These are phyloP conservation scores for Percopsis transmontana DNA, from an alignment of 2,113 vertebrate species.

Conservation along the genomic window DNA sequence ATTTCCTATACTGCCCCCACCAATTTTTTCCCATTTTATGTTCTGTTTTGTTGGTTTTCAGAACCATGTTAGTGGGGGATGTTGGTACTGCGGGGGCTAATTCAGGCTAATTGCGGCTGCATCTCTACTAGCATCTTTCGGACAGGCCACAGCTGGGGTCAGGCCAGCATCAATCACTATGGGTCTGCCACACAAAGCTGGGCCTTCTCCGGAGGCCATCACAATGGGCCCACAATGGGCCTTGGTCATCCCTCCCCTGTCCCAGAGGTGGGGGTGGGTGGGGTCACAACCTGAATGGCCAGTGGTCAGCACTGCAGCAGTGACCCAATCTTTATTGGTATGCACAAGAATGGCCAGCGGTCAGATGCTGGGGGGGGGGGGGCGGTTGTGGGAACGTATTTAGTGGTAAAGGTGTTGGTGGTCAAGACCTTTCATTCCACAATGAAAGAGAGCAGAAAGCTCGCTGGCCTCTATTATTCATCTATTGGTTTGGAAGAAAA, in stretches of 20 bases:
- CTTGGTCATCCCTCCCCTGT: conserved; percentile 7
- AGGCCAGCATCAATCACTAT: conserved; percentile 65
- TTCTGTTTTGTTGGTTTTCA: not conserved
- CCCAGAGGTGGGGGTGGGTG: conserved; percentile 58
- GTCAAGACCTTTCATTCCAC: not conserved
- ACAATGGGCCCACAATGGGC: conserved; percentile 57
- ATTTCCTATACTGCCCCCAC: too few species aligned
- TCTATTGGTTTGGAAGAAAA: not conserved
- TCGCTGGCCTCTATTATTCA: not conserved
- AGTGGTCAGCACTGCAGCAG: conserved; percentile 52
- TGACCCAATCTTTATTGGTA: conserved; percentile 63
- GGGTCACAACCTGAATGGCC: conserved; percentile 54
- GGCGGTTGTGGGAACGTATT: conserved; percentile 61
- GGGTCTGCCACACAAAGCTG: conserved; percentile 37
- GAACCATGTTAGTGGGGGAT: conserved; percentile 14
- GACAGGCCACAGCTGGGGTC: conserved; percentile 53
- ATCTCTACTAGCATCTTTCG: conserved; percentile 33
- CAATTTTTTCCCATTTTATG: too few species aligned
- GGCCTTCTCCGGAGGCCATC: conserved; percentile 50
- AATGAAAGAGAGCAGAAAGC: not conserved
- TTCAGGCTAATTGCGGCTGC: conserved; percentile 84
- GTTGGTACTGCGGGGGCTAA: conserved; percentile 76
- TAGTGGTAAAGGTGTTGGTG: conserved; percentile 13
- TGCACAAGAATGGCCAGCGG: conserved; percentile 58
- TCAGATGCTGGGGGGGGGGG: conserved; percentile 27